Percentiles rank a stretch among this genome's conserved stretches.
Conservation (phyloP, 1,140 invertebrate species). For the Halyomorpha halys region DNA sequence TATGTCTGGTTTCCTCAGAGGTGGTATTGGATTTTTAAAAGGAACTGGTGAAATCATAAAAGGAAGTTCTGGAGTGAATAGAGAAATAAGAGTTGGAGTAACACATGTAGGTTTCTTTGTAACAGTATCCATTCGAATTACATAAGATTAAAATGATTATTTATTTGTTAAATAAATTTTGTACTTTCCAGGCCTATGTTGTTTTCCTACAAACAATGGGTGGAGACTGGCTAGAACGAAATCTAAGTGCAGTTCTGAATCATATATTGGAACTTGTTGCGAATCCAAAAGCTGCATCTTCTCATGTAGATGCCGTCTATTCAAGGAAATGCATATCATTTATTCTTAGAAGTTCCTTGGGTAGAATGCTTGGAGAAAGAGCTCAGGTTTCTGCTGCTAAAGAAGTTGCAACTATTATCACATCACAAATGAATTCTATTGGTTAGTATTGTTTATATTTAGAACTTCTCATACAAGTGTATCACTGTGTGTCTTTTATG, state of each 20-base stretch:
- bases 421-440: constrained; percentile 90
- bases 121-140: constrained; percentile 22
- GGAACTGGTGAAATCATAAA: constrained; percentile 93
- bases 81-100: constrained; percentile 91
- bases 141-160: background rate
- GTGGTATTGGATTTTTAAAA: constrained; percentile 90
- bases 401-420: constrained; percentile 82
- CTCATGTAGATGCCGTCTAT: constrained; percentile 95
- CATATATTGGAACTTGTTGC: constrained; percentile 88
- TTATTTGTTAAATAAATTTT: constrained; percentile 11
- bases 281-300: constrained; percentile 84
- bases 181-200: constrained; percentile 71
- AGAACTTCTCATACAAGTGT: too few species aligned
- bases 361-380: constrained; percentile 90
- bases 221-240: constrained; percentile 85
- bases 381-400: constrained; percentile 91
- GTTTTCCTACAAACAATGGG: constrained; percentile 88
- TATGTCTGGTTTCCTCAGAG: constrained; percentile 88
- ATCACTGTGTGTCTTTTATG: too few species aligned
- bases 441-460: constrained; percentile 36
- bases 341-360: constrained; percentile 72
- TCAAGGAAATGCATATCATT: constrained; percentile 95
- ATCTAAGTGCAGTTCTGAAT: constrained; percentile 70
- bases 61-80: constrained; percentile 79
- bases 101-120: constrained; percentile 61